Conservation (phyloP, 2,888 invertebrate genomes). For the Baccha elongata region DNA sequence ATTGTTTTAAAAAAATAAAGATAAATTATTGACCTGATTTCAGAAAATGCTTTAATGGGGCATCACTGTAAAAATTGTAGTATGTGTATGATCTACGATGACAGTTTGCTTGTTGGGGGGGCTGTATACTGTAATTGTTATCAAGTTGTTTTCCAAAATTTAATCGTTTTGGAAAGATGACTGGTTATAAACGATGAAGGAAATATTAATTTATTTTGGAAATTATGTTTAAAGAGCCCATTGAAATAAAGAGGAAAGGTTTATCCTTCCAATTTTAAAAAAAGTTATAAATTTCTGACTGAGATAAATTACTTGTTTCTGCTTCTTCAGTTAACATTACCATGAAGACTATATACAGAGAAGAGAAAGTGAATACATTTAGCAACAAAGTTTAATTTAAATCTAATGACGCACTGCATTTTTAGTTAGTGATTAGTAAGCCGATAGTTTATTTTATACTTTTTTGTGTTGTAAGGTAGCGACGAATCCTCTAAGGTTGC, state of each 20-base stretch:
- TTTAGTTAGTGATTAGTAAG: too few relatives aligned
- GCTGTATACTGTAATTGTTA: conserved; percentile 20
- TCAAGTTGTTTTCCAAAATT: conserved; percentile 53
- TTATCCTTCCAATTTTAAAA: background rate
- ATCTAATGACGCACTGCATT: too few relatives aligned
- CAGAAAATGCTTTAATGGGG: background rate
- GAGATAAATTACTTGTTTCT: too few relatives aligned
- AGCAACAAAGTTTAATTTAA: too few relatives aligned
- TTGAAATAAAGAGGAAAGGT: background rate
- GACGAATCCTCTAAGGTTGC: too few relatives aligned
- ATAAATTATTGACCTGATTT: conserved; percentile 54
- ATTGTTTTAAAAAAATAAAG: conserved; percentile 5
- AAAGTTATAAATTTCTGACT: too few relatives aligned
- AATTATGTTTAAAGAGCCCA: background rate
- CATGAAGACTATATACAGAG: too few relatives aligned
- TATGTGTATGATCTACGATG: conserved; percentile 17
- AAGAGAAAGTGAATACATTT: too few relatives aligned
- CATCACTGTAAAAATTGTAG: background rate
- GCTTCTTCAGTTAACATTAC: too few relatives aligned
- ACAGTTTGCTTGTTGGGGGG: conserved; percentile 47
- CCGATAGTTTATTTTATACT: too few relatives aligned
- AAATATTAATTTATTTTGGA: conserved; percentile 8
- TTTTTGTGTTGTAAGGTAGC: too few relatives aligned
- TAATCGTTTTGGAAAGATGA: conserved; percentile 52
- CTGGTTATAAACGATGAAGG: background rate